phyloP scores from a whole-genome alignment of 2,797 vertebrate genomes.

The Falco cherrug region DNA sequence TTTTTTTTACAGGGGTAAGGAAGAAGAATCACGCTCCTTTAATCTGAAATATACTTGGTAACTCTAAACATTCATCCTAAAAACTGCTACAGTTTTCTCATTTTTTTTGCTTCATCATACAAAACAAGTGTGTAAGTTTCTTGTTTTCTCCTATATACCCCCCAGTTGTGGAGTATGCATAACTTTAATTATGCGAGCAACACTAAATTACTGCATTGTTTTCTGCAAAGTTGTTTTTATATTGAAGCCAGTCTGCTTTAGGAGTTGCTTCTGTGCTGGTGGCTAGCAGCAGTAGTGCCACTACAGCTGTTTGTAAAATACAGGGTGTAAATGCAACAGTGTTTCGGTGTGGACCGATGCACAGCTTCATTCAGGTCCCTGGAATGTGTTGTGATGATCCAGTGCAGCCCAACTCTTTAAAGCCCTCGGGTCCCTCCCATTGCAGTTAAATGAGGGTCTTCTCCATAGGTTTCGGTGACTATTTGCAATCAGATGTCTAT shows the following conservation, averaged over 20 bases:
- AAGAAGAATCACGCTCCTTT: slow-evolving; percentile 54
- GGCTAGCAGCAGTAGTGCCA: not conserved
- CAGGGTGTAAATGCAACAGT: not conserved
- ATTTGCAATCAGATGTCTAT: not conserved
- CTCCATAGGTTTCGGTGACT: not conserved
- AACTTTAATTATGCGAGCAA: slow-evolving; percentile 55
- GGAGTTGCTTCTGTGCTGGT: not conserved
- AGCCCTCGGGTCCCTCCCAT: not conserved
- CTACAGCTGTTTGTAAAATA: not conserved
- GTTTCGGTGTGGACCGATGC: not conserved
- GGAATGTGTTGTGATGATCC: not conserved
- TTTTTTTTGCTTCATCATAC: slow-evolving; percentile 67
- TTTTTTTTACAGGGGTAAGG: slow-evolving; percentile 65
- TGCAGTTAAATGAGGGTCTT: not conserved
- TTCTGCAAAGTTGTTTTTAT: slow-evolving; percentile 39
- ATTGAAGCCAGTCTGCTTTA: slow-evolving; percentile 2
- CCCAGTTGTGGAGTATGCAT: slow-evolving; percentile 38
- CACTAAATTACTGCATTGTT: slow-evolving; percentile 28
- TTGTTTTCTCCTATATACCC: slow-evolving; percentile 47
- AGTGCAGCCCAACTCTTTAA: not conserved
- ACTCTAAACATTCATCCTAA: slow-evolving; percentile 54
- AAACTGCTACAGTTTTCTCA: slow-evolving; percentile 57
- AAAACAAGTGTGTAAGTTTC: slow-evolving; percentile 71
- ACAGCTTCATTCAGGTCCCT: not conserved
- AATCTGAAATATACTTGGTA: slow-evolving; percentile 50